Conservation (phyloP, 2,888 invertebrate species). For the Trichogramma evanescens region DNA sequence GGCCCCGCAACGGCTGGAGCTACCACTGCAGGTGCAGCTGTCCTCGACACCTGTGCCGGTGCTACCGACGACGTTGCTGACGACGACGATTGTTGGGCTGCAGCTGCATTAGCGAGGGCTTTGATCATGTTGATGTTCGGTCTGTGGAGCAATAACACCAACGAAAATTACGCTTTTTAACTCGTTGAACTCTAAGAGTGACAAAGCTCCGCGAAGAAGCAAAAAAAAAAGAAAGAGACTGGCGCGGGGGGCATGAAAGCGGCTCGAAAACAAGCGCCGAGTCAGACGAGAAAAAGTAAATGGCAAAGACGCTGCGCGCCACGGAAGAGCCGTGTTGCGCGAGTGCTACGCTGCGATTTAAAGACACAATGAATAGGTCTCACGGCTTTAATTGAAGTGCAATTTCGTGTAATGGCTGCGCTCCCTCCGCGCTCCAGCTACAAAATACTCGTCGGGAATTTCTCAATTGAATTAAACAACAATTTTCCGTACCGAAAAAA, state of each 20-base stretch:
- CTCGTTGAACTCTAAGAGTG: not conserved
- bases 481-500: no score
- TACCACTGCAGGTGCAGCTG: slow-evolving; percentile 40
- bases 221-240: not conserved
- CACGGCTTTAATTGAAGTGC: slow-evolving; percentile 14
- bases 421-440: no score
- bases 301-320: not conserved
- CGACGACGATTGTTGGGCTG: no score
- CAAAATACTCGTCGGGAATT: no score
- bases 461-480: no score
- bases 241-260: not conserved
- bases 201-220: not conserved
- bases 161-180: not conserved
- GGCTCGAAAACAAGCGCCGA: not conserved
- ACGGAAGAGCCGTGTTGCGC: no score
- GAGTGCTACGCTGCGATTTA: no score
- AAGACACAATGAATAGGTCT: no score
- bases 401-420: slow-evolving; percentile 14
- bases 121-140: slow-evolving; percentile 62
- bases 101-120: slow-evolving; percentile 28
- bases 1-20: slow-evolving; percentile 48
- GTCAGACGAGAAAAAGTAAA: not conserved
- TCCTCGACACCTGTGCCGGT: slow-evolving; percentile 23
- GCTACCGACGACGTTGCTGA: not conserved
- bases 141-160: slow-evolving; percentile 46